Evolutionary conservation across 2,888 invertebrate species (phyloP).

Genomic region (Horisme vitalbata): DNA sequence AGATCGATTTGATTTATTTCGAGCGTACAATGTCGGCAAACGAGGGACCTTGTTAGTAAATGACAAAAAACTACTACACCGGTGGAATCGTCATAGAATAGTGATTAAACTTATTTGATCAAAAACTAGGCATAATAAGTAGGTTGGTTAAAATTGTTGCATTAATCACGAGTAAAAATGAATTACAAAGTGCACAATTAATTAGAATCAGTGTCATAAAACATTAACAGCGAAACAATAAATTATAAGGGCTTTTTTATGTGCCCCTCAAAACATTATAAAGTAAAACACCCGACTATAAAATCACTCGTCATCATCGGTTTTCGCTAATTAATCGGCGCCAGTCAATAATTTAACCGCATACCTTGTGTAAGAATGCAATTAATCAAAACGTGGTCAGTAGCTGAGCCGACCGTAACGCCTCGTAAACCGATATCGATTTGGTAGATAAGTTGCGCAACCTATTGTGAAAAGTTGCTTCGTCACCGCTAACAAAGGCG

Average conservation of each 20-base stretch:
- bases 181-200: no score
- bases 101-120: conserved; percentile 5
- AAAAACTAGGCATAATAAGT: no score
- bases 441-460: conserved; percentile 81
- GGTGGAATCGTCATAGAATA: conserved; percentile 6
- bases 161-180: no score
- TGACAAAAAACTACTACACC: conserved; percentile 59
- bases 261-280: conserved; percentile 53
- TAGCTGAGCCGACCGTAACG: conserved; percentile 78
- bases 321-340: conserved; percentile 79
- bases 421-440: conserved; percentile 82
- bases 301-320: conserved; percentile 66
- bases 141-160: no score
- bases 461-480: conserved; percentile 74
- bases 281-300: conserved; percentile 53
- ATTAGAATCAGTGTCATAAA: conserved; percentile 38
- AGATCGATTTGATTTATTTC: conserved; percentile 80
- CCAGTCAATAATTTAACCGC: conserved; percentile 66
- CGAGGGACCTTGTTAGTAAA: conserved; percentile 79
- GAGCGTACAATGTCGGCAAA: conserved; percentile 64
- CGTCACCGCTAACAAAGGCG: conserved; percentile 76
- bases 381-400: conserved; percentile 82
- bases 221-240: conserved; percentile 46
- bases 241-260: conserved; percentile 55
- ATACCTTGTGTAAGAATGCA: conserved; percentile 64